Conservation (phyloP, 2,888 invertebrate species). For the Odontothrips loti region DNA sequence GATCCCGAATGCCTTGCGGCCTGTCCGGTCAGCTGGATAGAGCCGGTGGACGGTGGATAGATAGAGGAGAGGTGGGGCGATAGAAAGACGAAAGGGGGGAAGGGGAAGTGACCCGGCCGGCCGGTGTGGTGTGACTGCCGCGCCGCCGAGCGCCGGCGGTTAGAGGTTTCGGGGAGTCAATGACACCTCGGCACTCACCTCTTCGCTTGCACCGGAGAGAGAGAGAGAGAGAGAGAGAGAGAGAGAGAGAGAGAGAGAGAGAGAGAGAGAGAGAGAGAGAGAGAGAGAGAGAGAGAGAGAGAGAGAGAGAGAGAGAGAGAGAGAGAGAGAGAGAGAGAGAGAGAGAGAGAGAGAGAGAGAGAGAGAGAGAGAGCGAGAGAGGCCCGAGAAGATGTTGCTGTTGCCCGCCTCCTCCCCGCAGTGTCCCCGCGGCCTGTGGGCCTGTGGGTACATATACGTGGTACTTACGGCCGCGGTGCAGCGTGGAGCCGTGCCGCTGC, state of each 20-base stretch:
- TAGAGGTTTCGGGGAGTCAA: not conserved
- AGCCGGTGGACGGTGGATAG: not conserved
- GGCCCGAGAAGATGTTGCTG: no score
- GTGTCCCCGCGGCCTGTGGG: no score
- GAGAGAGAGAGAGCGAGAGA: no score
- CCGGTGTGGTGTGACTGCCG: no score
- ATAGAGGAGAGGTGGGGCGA: not conserved
- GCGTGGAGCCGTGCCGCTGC: constrained; percentile 78
- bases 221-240: not conserved
- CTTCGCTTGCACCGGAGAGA: not conserved
- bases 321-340: not conserved
- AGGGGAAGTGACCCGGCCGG: no score
- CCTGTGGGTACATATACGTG: no score
- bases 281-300: constrained; percentile 24
- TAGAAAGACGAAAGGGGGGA: no score
- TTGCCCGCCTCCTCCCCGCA: no score
- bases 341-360: constrained; percentile 20
- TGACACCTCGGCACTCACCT: not conserved
- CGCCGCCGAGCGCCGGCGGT: not conserved
- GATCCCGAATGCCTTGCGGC: not conserved
- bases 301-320: not conserved
- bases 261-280: constrained; percentile 10
- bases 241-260: no score
- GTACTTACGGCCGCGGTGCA: constrained; percentile 71
- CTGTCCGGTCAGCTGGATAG: not conserved